These are phyloP conservation scores for Poeciliopsis prolifica DNA, from an alignment of 2,113 vertebrate genomes.

Conservation along the genomic window DNA sequence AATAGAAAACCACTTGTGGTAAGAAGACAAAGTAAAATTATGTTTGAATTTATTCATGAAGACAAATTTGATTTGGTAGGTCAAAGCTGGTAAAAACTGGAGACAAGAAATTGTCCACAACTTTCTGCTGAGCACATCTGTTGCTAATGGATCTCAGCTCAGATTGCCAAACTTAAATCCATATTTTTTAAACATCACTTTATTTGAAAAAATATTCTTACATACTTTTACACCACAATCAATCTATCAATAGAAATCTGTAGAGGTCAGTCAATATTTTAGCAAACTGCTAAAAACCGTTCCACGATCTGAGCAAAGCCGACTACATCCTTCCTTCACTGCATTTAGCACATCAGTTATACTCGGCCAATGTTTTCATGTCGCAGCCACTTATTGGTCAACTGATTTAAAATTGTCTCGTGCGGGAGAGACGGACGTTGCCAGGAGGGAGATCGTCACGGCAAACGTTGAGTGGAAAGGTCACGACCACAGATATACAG, in stretches of 20 bases:
- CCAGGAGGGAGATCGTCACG: no score
- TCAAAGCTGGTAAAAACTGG: no score
- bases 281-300: not conserved
- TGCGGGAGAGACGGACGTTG: not conserved
- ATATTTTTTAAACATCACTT: not conserved
- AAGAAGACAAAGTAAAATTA: not conserved
- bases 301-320: no score
- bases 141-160: not conserved
- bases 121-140: not conserved
- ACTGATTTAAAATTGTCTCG: not conserved
- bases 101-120: no score
- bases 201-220: not conserved
- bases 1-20: not conserved
- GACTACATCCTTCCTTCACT: no score
- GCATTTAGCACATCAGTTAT: no score
- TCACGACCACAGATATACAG: constrained; percentile 22
- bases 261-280: no score
- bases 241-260: not conserved
- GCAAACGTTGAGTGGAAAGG: not conserved
- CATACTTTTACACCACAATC: not conserved
- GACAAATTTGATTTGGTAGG: no score
- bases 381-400: not conserved
- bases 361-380: not conserved
- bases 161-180: not conserved
- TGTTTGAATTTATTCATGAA: not conserved